A percentile compares a stretch with the other conserved stretches of the same genome.
Evolutionary conservation across 2,113 vertebrate genomes (phyloP).

Genomic region (Gnathonemus longibarbis): DNA sequence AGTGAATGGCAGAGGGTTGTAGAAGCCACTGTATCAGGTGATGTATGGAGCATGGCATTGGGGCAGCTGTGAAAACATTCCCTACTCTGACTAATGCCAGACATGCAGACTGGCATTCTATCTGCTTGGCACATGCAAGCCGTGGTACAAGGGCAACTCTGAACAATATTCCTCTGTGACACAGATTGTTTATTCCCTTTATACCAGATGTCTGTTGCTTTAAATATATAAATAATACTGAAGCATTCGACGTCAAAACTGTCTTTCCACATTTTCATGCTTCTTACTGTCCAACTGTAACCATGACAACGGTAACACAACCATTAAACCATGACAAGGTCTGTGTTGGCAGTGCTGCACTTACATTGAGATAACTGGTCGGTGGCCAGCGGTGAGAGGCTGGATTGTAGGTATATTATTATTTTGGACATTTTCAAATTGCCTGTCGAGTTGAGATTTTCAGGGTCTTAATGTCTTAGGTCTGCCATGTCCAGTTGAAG

Average conservation of each 20-base stretch:
- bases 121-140: neutral
- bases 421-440: neutral
- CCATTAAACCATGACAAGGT: conserved; percentile 15
- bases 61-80: neutral
- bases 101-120: neutral
- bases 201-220: conserved; percentile 22
- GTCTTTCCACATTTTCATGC: conserved; percentile 27
- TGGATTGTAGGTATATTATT: neutral
- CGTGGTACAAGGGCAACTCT: neutral
- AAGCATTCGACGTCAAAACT: conserved; percentile 37
- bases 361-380: neutral
- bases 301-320: conserved; percentile 32
- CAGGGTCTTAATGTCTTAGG: neutral
- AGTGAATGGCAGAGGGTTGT: neutral
- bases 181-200: conserved; percentile 39
- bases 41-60: neutral
- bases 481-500: neutral
- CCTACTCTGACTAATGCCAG: neutral
- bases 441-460: neutral
- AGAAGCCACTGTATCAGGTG: neutral
- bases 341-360: neutral
- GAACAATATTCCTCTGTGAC: neutral
- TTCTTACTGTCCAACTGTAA: conserved; percentile 24
- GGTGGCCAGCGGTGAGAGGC: neutral
- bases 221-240: conserved; percentile 49